Evolutionary conservation across 2,113 vertebrate species (phyloP), one percentile per base, ranked within the genome.

Genomic region (Onychostruthus taczanowskii): DNA sequence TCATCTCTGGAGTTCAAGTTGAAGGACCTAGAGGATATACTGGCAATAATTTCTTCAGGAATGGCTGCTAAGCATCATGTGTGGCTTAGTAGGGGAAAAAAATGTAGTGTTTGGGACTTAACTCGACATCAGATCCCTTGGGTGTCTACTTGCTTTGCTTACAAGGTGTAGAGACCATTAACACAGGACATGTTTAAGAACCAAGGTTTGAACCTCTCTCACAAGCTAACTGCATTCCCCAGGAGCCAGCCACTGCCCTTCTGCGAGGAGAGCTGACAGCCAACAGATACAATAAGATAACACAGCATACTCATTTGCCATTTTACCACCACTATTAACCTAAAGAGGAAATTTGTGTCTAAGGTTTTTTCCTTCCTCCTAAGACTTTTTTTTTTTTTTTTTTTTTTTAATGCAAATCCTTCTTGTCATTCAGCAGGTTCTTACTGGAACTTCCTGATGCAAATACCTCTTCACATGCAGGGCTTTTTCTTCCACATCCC

Each of bases 401-500:
- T 69, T 76, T 68, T 27, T 86, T 64, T 69, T 3, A 7, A 95
- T 95, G 95, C 83, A 95, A 97, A 97, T 96, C 53, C 39, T 83
- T 93, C 89, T 93, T 94, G 84, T 66, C 83, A 95, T 96, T 96
- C 94, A 96, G 46, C 31, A 27, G 59, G 68, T 96, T 90, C 89
- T 95, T 89, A 75, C 63, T 85, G 88, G 79, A 94, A 94, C 92
- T 96, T 96, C 91, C 94, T 95, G 94, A 96, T 96, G 95, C 96
- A 96, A 97, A 97, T 96, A 84, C 77, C 93, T 96, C 95, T 97
- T 97, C 93, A 90, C 83, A 94, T 92, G 93, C 94, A 95, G 53
- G 83, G 69, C 62, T 77, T 90, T 91, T 87, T 90, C 91, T 96
- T 95, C 91, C 67, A 94, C 49, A 62, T 90, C 96, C 96, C 77